These are phyloP conservation scores for Dilophus febrilis DNA, from an alignment of 2,888 invertebrate species.

Conservation along the genomic window DNA sequence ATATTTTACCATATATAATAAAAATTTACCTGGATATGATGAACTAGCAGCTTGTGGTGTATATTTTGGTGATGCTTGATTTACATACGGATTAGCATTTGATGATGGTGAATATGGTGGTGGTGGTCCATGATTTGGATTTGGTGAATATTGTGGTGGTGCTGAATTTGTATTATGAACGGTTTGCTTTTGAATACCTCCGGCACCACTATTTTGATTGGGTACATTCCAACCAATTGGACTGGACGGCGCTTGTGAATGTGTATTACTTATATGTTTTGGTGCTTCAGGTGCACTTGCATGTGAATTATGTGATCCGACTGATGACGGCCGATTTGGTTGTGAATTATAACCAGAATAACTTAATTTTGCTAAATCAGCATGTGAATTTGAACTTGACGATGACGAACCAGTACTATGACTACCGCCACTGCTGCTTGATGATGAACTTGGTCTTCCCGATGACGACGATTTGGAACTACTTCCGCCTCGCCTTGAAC, in stretches of 20 bases:
- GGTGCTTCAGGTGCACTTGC: constrained; percentile 11
- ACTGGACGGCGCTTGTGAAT: constrained; percentile 7
- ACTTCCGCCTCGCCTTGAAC: too few relatives aligned
- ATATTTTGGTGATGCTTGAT: constrained; percentile 24
- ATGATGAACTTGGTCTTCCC: too few relatives aligned
- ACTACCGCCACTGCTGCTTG: too few relatives aligned
- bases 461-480: too few relatives aligned
- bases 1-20: constrained; percentile 6
- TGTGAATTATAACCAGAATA: constrained; percentile 26
- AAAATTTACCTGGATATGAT: not conserved
- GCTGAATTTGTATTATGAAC: constrained; percentile 5
- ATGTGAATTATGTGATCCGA: not conserved
- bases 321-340: constrained; percentile 20
- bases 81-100: constrained; percentile 22
- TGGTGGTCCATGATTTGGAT: constrained; percentile 1
- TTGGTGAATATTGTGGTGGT: constrained; percentile 11
- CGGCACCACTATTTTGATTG: constrained; percentile 5
- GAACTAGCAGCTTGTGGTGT: constrained; percentile 12
- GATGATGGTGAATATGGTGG: constrained; percentile 7
- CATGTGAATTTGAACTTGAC: constrained; percentile 19
- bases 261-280: constrained; percentile 2
- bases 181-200: not conserved
- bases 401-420: too few relatives aligned
- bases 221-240: constrained; percentile 28
- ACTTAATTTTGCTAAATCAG: constrained; percentile 24